Base-by-base conservation (phyloP, 2,888 invertebrate genomes). In the Drosophila falleni region DNA sequence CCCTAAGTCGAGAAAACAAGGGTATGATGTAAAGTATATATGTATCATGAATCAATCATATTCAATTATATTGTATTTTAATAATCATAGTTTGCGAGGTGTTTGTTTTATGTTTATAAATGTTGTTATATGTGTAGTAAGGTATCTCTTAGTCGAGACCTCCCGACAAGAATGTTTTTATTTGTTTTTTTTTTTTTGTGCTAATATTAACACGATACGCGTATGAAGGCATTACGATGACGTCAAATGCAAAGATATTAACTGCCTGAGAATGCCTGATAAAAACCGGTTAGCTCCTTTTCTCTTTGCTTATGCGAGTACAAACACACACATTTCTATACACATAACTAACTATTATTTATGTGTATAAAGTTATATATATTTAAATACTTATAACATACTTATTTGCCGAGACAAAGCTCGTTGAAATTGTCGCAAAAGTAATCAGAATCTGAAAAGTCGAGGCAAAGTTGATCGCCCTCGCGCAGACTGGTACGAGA, bases 391-490 rank as follows among this genome's bases (percentile, higher is more conserved):
- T 44, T 49, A 33, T 64, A n/a, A 33, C 51, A 74, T 46, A 42
- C 50, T 62, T 64, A 37, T n/a, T 64, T 33, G 42, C 26, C 8
- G 11, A 26, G 26, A 26, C 39, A 74, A 55, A 66, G 59, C 71
- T 65, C 35, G 39, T 66, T 67, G 74, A 65, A 74, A 68, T 74
- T 86, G 56, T 66, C 69, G 65, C 64, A 55, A 71, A 74, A 71
- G 68, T 75, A 70, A 80, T 75, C 80, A 64, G 51, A 80, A 71
- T 66, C 68, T 51, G 31, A 65, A 49, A 64, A 70, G 46, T 33
- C 42, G 66, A 42, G 16, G 31, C 80, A 78, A 75, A 89, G 90
- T 90, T 89, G 84, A 89, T 83, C 89, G 89, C 89, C 90, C 90
- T 88, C 82, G 70, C 77, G 71, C 74, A 61, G 77, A 65, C 80